Conservation (phyloP, 2,797 vertebrate species). For the Hephaestus fuliginosus region DNA sequence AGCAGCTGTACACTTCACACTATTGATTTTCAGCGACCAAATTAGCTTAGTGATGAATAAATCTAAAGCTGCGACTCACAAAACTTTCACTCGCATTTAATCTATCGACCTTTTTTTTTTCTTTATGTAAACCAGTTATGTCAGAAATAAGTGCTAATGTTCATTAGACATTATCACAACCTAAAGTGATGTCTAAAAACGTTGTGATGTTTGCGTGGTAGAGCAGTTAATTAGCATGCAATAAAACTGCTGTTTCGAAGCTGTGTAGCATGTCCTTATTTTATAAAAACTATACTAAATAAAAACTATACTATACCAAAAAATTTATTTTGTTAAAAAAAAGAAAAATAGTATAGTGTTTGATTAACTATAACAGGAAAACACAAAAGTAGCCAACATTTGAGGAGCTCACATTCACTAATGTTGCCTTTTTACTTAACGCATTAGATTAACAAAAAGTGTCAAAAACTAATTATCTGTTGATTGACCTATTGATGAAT, state of each 20-base stretch:
- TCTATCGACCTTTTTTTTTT: slow-evolving; percentile 6
- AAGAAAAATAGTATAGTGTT: no score
- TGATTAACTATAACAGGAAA: not conserved
- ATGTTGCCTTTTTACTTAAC: no score
- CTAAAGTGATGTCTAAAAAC: not conserved
- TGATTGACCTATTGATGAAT: no score
- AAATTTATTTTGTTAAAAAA: no score
- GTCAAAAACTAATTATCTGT: no score
- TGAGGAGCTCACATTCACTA: no score
- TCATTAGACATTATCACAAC: not conserved
- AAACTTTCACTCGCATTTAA: not conserved
- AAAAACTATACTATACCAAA: not conserved
- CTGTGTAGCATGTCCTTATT: not conserved
- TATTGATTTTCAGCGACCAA: slow-evolving; percentile 44
- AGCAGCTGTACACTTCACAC: slow-evolving; percentile 60
- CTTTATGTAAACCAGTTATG: not conserved
- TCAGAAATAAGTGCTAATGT: not conserved
- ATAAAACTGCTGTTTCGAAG: not conserved
- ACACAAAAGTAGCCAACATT: no score
- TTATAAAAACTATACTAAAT: not conserved
- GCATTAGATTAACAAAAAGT: no score
- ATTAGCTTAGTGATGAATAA: slow-evolving; percentile 53
- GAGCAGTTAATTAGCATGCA: not conserved
- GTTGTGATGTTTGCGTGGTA: not conserved
- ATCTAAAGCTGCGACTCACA: slow-evolving; percentile 16